These are phyloP conservation scores for Pollimyrus isidori DNA, from an alignment of 2,113 vertebrate species.

Conservation along the genomic window DNA sequence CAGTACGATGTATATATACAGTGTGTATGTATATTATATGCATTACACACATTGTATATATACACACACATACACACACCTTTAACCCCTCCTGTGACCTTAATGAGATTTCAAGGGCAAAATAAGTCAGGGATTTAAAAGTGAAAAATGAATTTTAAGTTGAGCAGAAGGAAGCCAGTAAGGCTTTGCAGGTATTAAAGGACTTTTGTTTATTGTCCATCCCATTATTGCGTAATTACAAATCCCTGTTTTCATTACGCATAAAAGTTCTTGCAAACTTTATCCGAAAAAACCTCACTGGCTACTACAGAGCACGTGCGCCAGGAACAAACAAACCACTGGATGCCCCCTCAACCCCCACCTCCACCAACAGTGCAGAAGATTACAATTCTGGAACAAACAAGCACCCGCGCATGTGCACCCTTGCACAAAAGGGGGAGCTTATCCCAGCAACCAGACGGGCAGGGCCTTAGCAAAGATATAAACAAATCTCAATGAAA, in stretches of 20 bases:
- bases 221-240: background rate
- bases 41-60: background rate
- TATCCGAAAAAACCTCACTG: background rate
- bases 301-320: background rate
- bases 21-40: background rate
- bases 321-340: background rate
- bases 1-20: background rate
- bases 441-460: conserved; percentile 4
- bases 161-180: background rate
- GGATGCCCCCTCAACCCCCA: background rate
- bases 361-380: background rate
- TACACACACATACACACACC: background rate
- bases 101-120: background rate
- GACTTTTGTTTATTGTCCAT: background rate
- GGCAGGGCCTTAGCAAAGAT: background rate
- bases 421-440: background rate
- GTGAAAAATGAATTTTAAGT: background rate
- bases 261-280: background rate
- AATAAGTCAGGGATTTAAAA: background rate
- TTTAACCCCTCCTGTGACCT: background rate
- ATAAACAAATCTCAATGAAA: conserved; percentile 47
- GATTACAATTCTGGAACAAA: background rate
- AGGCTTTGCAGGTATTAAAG: background rate
- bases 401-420: background rate
- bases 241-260: background rate